phyloP scores from a whole-genome alignment of 1,140 invertebrate genomes.

The Psilanteris sp. region DNA sequence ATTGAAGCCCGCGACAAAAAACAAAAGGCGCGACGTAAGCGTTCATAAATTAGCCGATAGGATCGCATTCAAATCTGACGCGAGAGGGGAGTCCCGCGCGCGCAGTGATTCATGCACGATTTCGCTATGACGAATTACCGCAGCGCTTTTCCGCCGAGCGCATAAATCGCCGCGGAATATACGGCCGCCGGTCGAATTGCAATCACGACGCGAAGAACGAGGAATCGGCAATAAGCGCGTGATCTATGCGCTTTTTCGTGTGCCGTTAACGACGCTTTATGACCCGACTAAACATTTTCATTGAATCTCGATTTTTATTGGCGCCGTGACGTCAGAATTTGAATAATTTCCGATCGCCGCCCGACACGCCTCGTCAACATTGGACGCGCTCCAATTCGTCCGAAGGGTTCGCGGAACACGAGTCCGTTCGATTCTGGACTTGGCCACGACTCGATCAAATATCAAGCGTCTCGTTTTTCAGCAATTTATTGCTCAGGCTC shows the following conservation, averaged over 20 bases:
- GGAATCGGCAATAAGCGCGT: conserved; percentile 51
- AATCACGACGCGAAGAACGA: conserved; percentile 52
- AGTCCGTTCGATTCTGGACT: too few species aligned
- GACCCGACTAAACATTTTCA: conserved; percentile 49
- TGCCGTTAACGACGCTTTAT: conserved; percentile 56
- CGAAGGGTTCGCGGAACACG: too few species aligned
- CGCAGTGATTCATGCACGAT: conserved; percentile 46
- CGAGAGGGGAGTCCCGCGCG: conserved; percentile 31
- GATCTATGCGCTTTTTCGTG: conserved; percentile 58
- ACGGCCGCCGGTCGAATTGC: conserved; percentile 37
- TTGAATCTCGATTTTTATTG: conserved; percentile 48
- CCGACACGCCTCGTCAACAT: conserved; percentile 3
- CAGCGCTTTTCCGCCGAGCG: conserved; percentile 30
- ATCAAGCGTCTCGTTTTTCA: too few species aligned
- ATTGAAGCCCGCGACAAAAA: conserved; percentile 34
- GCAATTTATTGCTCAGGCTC: too few species aligned
- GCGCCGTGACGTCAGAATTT: conserved; percentile 11
- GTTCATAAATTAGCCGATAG: conserved; percentile 58
- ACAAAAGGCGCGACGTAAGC: conserved; percentile 40
- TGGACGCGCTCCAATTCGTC: conserved; percentile 38
- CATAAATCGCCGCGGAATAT: conserved; percentile 48
- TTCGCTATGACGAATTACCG: conserved; percentile 56
- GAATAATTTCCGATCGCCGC: conserved; percentile 18
- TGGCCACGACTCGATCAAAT: too few species aligned
- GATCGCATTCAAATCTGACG: conserved; percentile 29